phyloP scores from a whole-genome alignment of 2,113 vertebrate genomes.

The Scopus umbretta region DNA sequence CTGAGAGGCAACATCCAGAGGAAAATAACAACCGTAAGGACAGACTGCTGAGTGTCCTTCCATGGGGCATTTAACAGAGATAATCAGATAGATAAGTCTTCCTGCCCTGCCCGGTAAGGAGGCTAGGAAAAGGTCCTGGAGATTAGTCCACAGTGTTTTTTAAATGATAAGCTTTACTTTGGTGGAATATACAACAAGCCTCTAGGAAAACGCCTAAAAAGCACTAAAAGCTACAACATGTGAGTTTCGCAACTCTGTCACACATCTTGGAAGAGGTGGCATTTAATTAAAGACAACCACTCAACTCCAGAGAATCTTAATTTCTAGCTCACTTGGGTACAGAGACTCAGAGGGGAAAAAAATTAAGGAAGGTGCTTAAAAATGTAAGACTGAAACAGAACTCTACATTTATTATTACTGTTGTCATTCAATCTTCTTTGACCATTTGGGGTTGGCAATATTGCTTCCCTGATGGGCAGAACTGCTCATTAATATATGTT shows the following conservation, averaged over 20 bases:
- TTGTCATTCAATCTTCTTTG: background rate
- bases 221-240: background rate
- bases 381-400: background rate
- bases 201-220: background rate
- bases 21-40: background rate
- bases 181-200: background rate
- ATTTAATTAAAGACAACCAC: background rate
- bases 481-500: constrained; percentile 4
- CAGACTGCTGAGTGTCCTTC: background rate
- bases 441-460: background rate
- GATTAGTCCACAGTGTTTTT: background rate
- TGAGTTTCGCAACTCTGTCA: background rate
- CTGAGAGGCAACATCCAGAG: background rate
- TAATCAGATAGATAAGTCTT: background rate
- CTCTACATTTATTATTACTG: background rate
- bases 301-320: background rate
- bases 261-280: background rate
- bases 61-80: background rate
- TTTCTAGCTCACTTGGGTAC: background rate
- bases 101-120: background rate
- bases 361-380: background rate
- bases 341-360: background rate
- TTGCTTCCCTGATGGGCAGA: constrained; percentile 21
- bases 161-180: background rate
- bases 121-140: background rate